A percentile compares a stretch with the other conserved stretches of the same genome.
phyloP scores from a whole-genome alignment of 2,797 vertebrate genomes.

The Malacoctenus gilli region DNA sequence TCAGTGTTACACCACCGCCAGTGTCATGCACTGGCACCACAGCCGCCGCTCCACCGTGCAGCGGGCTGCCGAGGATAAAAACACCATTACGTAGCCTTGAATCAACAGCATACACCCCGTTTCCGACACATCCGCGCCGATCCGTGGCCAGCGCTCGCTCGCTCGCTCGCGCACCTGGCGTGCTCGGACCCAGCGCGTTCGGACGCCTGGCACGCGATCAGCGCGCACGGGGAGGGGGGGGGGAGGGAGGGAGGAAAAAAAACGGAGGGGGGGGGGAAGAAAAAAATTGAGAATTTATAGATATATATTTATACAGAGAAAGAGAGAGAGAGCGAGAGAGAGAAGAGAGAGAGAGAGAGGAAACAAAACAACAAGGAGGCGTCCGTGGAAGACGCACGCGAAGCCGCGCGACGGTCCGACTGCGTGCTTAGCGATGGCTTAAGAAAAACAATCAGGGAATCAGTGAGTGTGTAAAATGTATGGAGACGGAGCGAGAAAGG shows the following conservation, averaged over 20 bases:
- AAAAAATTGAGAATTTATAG: too few species aligned
- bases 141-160: too few species aligned
- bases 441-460: constrained; percentile 73
- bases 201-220: too few species aligned
- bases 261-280: too few species aligned
- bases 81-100: constrained; percentile 79
- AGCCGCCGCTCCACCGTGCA: constrained; percentile 60
- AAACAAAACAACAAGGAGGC: constrained; percentile 24
- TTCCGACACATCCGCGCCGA: constrained; percentile 66
- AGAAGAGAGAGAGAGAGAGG: neutral
- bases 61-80: constrained; percentile 70
- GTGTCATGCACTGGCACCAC: constrained; percentile 61
- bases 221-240: too few species aligned
- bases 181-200: too few species aligned
- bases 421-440: constrained; percentile 54
- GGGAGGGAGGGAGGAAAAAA: neutral
- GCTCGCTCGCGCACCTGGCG: too few species aligned
- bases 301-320: too few species aligned
- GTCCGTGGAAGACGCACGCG: too few species aligned
- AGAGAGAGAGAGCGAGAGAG: neutral
- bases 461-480: constrained; percentile 77
- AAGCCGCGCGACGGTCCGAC: too few species aligned
- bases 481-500: constrained; percentile 7
- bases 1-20: constrained; percentile 62
- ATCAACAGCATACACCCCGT: constrained; percentile 77